Evolutionary conservation across 2,113 vertebrate species (phyloP).

Genomic region (Ahaetulla prasina): DNA sequence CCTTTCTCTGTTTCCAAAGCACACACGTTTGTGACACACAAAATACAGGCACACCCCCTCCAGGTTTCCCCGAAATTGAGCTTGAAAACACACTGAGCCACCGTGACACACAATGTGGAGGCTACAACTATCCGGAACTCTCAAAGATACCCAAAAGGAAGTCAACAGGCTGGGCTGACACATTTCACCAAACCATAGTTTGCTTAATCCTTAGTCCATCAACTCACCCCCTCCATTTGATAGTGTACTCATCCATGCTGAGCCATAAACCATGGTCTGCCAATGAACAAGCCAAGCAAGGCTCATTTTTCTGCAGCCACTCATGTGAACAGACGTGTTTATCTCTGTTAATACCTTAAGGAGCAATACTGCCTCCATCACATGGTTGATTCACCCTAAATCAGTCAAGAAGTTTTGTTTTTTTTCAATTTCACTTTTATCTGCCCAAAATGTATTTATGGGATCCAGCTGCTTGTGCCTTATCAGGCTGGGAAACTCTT

Average conservation of each 20-base stretch:
- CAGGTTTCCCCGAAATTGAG: neutral
- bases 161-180: neutral
- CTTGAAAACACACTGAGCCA: neutral
- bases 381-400: neutral
- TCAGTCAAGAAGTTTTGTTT: accelerated
- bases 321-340: neutral
- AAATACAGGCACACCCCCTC: neutral
- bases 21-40: neutral
- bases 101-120: neutral
- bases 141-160: neutral
- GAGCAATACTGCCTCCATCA: neutral
- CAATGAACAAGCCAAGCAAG: neutral
- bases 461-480: neutral
- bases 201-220: neutral
- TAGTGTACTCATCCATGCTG: neutral
- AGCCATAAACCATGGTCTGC: neutral
- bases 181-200: neutral
- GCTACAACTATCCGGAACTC: neutral
- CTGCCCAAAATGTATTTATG: neutral
- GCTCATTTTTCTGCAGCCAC: neutral
- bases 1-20: neutral
- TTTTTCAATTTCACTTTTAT: neutral
- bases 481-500: neutral
- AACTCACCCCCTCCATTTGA: neutral
- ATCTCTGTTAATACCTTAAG: neutral